These are phyloP conservation scores for Sphenodon punctatus DNA, from an alignment of 2,797 vertebrate genomes.

Conservation along the genomic window DNA sequence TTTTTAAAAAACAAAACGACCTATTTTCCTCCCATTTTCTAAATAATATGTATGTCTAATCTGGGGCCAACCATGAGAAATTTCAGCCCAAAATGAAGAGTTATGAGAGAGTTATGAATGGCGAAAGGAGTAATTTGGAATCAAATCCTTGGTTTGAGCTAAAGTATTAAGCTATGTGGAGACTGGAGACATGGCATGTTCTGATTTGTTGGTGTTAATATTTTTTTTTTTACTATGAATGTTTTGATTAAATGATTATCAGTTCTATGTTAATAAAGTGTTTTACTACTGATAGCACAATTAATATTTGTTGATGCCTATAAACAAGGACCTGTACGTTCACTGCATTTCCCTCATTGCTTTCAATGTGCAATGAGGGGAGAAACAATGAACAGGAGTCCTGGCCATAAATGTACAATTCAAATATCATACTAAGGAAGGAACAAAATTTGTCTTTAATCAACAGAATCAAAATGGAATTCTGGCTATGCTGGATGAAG, in stretches of 20 bases:
- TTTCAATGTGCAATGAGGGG: too few species aligned
- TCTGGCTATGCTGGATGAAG: conserved; percentile 97
- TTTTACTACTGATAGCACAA: too few species aligned
- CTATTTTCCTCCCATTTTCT: not conserved
- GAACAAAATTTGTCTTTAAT: conserved; percentile 48
- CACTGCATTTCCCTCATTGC: too few species aligned
- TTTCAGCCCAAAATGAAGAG: not conserved
- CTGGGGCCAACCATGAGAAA: not conserved
- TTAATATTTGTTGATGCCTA: too few species aligned
- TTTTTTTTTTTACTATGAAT: not conserved
- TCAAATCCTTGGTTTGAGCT: not conserved
- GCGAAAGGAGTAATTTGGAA: not conserved
- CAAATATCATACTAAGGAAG: conserved; percentile 34
- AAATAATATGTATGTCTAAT: not conserved
- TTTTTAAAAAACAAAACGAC: not conserved
- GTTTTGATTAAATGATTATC: not conserved
- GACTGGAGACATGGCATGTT: not conserved
- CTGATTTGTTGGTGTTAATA: not conserved
- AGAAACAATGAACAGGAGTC: too few species aligned
- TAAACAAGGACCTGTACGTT: too few species aligned
- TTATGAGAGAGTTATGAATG: not conserved
- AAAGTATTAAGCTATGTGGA: too few species aligned
- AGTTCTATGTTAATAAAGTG: too few species aligned
- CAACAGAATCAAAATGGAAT: conserved; percentile 94
- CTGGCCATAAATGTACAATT: too few species aligned